These are phyloP conservation scores for Bostrychus sinensis DNA, from an alignment of 2,113 vertebrate species.

Conservation along the genomic window DNA sequence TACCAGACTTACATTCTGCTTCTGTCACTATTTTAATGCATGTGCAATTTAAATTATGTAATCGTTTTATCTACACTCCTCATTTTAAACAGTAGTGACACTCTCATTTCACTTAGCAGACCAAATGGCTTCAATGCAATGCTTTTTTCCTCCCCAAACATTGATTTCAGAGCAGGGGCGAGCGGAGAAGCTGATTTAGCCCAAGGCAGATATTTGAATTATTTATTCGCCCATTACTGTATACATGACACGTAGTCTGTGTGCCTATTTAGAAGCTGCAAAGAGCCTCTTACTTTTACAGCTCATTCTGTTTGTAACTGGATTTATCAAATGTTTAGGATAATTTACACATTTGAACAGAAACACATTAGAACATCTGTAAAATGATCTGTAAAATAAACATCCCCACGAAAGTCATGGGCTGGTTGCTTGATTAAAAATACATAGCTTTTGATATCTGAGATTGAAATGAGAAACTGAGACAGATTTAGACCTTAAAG, in stretches of 20 bases:
- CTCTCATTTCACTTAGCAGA: slow-evolving; percentile 35
- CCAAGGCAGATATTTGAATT: slow-evolving; percentile 61
- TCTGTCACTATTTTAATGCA: not conserved
- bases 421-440: no score
- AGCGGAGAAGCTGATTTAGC: slow-evolving; percentile 58
- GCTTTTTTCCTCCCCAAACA: slow-evolving; percentile 51
- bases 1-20: not conserved
- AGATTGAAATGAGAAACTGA: no score
- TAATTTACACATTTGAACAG: not conserved
- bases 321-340: not conserved
- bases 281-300: slow-evolving; percentile 22
- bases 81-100: slow-evolving; percentile 28
- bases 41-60: not conserved
- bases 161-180: slow-evolving; percentile 47
- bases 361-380: not conserved
- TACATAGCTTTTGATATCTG: no score
- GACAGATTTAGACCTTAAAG: no score
- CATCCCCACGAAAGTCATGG: no score
- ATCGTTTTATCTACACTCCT: slow-evolving; percentile 15
- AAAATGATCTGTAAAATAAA: not conserved
- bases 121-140: slow-evolving; percentile 37
- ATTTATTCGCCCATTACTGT: slow-evolving; percentile 70
- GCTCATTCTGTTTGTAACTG: slow-evolving; percentile 11
- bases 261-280: slow-evolving; percentile 48
- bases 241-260: slow-evolving; percentile 59